Evolutionary conservation across 2,888 invertebrate species (phyloP), one percentile per base, ranked within the genome.

Genomic region (Colletes collaris): DNA sequence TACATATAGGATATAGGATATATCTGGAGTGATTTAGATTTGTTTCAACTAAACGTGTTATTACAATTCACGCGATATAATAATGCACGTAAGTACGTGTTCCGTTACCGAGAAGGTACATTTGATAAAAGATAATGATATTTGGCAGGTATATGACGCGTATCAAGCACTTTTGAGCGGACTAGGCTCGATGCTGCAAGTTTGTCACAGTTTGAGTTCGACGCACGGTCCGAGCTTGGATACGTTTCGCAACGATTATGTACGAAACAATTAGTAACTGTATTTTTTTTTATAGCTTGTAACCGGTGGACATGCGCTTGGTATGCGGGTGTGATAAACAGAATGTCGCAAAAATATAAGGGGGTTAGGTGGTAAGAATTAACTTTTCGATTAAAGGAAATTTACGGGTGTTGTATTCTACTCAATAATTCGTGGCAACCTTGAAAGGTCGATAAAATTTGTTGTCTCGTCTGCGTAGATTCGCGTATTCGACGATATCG

Each of bases 121-220:
- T 46, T 46, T 46, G 44, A 10, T 46, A 78, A 78, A 69, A 63
- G 55, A 66, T 55, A 60, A 84, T 85, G 74, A 87, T 89, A 89
- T 91, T 90, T 89, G 90, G 90, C 94, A 95, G 95, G 95, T 95
- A 83, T 95, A 95, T 94, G 95, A 95, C 93, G 94, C 95, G 82
- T 95, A 95, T 93, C 95, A 95, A 92, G 94, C 95, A 79, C 93
- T 95, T 87, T 94, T 95, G 92, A 95, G 95, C 90, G 95, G 95
- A 88, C 93, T 95, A 91, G 95, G 95, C 91, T 94, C 95, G 91
- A 95, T 95, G 95, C 94, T 95, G 89, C 95, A 95, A 94, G 95
- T 95, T 92, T 95, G 95, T 93, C 95, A 95, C 94, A 94, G 94
- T 90, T 88, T 91, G 87, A 90, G 89, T 87, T 85, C 89, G 84